Evolutionary conservation across 2,113 vertebrate species (phyloP).

Genomic region (Heterotis niloticus): DNA sequence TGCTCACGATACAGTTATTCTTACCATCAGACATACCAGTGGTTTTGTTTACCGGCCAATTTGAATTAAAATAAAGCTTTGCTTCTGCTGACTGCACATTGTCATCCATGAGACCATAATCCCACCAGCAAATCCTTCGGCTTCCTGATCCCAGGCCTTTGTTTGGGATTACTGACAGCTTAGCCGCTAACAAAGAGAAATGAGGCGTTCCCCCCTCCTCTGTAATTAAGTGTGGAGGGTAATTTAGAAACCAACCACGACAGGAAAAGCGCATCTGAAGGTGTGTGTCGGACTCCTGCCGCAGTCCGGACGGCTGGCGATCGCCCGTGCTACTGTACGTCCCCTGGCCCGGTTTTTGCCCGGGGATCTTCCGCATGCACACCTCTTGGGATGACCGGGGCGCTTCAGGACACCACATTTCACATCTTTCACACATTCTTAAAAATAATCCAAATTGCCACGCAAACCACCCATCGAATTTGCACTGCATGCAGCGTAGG

Average conservation of each 20-base stretch:
- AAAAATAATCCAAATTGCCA: no score
- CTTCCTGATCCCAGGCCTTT: constrained; percentile 94
- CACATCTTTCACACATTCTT: no score
- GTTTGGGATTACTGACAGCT: constrained; percentile 99
- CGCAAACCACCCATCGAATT: no score
- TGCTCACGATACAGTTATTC: constrained; percentile 74
- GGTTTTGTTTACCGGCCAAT: constrained; percentile 98
- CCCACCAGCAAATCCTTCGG: constrained; percentile 87
- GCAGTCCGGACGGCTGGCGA: not conserved
- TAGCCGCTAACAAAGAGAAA: constrained; percentile 98
- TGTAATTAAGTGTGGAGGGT: constrained; percentile 99
- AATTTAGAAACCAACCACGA: constrained; percentile 90
- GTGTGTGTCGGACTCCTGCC: constrained; percentile 44
- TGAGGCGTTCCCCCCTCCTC: constrained; percentile 95
- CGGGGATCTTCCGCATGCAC: not conserved
- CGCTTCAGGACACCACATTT: not conserved
- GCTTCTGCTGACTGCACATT: constrained; percentile 89
- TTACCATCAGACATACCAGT: constrained; percentile 77
- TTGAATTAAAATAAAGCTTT: constrained; percentile 99
- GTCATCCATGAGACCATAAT: constrained; percentile 91
- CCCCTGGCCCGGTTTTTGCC: not conserved
- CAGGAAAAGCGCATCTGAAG: constrained; percentile 66
- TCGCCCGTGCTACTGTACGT: not conserved
- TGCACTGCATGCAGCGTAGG: not conserved
- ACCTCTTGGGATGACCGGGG: not conserved